Evolutionary conservation across 2,113 vertebrate species (phyloP), one percentile per base, ranked within the genome.

Genomic region (Falco punctatus): DNA sequence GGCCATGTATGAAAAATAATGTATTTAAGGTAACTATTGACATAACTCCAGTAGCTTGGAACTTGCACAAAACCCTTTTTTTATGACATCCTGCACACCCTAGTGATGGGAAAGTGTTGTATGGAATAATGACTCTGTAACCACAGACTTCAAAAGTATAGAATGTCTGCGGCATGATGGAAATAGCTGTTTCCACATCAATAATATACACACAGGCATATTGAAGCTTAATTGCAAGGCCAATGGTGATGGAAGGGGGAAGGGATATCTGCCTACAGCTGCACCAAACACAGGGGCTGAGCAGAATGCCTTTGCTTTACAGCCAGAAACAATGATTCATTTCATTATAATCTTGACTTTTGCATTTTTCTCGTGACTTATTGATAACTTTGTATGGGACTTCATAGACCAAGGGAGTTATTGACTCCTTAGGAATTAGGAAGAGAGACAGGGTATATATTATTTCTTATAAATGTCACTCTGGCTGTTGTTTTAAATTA

Each of bases 361-460:
- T 95, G 79, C 80, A 35, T 95, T 96, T 97, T 97, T 97, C 94
- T 97, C 90, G 89, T 97, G 95, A 94, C 85, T 97, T 97, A 93
- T 85, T 80, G 78, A 95, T 97, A 92, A 92, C 84, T 97, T 96
- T 3, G 11, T 81, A 57, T 78, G 73, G 62, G 88, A 74, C 75
- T 94, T 96, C 52, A 51, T 77, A 94, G 44, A 81, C 88, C 78
- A 79, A 92, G 87, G 78, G 74, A 96, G 90, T 94, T 97, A 94
- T 22, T 95, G 94, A 94, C 89, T 94, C 80, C 86, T 90, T 90
- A 96, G 92, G 91, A 97, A 88, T 87, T 80, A 88, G 89, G 81
- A 96, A 72, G 72, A 57, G 23, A n/a, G 27, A n/a, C 46, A 64
- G 93, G 44, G 72, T 64, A 67, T 44, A 17, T 40, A 4, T 75